phyloP scores from a whole-genome alignment of 1,140 invertebrate species.

The Lordiphosa collinella region DNA sequence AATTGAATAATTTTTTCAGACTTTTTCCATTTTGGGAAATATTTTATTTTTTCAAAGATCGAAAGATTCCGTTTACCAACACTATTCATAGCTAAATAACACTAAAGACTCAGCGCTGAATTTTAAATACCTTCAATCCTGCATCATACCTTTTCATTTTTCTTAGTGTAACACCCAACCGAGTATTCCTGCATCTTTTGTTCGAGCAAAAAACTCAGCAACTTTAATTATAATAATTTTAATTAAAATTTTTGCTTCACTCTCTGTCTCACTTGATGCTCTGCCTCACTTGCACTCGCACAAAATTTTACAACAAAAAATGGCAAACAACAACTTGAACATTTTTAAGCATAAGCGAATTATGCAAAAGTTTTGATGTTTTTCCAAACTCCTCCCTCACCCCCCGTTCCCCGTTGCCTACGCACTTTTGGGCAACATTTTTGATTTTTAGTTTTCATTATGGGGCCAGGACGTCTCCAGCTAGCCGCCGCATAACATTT shows the following conservation, averaged over 20 bases:
- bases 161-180: too few species aligned
- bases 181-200: conserved; percentile 1
- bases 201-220: conserved; percentile 21
- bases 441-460: conserved; percentile 76
- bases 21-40: too few species aligned
- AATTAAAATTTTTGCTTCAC: conserved; percentile 61
- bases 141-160: too few species aligned
- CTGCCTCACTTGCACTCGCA: not conserved
- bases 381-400: conserved; percentile 14
- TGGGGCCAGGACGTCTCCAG: conserved; percentile 15
- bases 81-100: too few species aligned
- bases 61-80: too few species aligned
- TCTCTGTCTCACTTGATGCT: not conserved
- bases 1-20: too few species aligned
- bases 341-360: conserved; percentile 75
- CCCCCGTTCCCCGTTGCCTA: conserved; percentile 10
- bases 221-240: conserved; percentile 72
- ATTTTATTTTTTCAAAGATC: too few species aligned
- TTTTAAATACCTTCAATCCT: too few species aligned
- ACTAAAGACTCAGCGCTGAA: too few species aligned
- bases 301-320: conserved; percentile 33
- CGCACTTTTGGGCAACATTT: conserved; percentile 39
- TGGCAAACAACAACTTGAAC: conserved; percentile 58
- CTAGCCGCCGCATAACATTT: conserved; percentile 58
- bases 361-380: conserved; percentile 75